Evolutionary conservation across 2,888 invertebrate species (phyloP).

Genomic region (Timema cristinae): DNA sequence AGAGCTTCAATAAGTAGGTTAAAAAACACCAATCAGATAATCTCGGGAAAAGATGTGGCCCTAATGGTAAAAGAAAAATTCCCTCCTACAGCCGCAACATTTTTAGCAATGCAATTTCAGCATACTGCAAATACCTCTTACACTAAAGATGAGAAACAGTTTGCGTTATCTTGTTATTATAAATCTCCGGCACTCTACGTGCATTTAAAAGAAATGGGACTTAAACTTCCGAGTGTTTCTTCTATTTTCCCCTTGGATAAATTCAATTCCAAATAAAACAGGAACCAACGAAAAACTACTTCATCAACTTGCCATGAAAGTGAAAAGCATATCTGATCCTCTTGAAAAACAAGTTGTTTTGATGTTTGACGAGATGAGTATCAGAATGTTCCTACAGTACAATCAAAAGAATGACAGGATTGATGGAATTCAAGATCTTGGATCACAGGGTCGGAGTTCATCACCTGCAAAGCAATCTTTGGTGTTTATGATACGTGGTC

Average conservation of each 20-base stretch:
- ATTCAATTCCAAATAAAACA: neutral
- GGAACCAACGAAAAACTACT: neutral
- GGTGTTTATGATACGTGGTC: conserved; percentile 18
- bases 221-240: neutral
- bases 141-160: neutral
- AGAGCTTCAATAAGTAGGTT: too few relatives aligned
- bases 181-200: conserved; percentile 2
- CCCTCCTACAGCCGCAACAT: too few relatives aligned
- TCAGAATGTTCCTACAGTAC: neutral
- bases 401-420: neutral
- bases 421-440: neutral
- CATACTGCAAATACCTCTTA: neutral
- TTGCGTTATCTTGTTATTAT: neutral
- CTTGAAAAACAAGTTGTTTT: neutral
- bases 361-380: conserved; percentile 3
- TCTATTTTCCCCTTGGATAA: neutral
- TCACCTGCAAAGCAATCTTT: neutral
- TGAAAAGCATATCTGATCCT: neutral
- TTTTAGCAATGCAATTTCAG: too few relatives aligned
- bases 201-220: neutral
- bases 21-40: too few relatives aligned
- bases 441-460: neutral
- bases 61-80: too few relatives aligned
- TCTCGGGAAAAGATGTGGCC: too few relatives aligned
- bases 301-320: neutral